Base-by-base conservation (phyloP, 2,113 vertebrate genomes). In the Strigops habroptila region DNA sequence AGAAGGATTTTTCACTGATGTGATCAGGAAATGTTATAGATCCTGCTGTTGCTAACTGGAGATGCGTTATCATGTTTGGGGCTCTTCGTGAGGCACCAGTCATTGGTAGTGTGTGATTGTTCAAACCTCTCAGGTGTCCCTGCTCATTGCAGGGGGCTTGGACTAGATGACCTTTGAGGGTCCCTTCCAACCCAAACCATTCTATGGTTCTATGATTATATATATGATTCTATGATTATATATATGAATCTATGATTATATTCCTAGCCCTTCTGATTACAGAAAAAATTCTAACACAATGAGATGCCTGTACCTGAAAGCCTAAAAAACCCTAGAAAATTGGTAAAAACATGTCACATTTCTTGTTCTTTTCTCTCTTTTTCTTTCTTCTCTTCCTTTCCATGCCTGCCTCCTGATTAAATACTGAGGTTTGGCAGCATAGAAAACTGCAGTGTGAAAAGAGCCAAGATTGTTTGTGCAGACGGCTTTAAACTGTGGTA, bases 341-440 rank as follows among this genome's bases (percentile, higher is more conserved):
- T 3, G 39, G 12, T 27, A 57, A 75, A 93, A 82, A 12, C 0
- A 0, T 37, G 19, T 35, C 10, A 18, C 7, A 2, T 64, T 71
- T 71, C 57, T 68, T 39, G 14, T 59, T 88, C 33, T 60, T 79
- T 68, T 37, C 7, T 69, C 31, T 95, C 25, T 84, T 74, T 86
- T 86, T 37, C 64, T 84, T 68, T 71, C 44, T 70, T 44, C 18
- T 59, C 30, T 78, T 70, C 31, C 14, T 80, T 79, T 90, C 51
- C 2, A 0, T 60, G 76, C 33, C n/a, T 83, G 23, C 57, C 46
- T 88, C 25, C 31, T 73, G 19, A 79, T 83, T 86, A 51, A 52
- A 2, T 27, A 23, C 25, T 41, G 35, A 64, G 30, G 65, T 41
- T 65, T 74, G 48, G n/a, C 84, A 84, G 57, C 55, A 46, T 7